phyloP scores from a whole-genome alignment of 2,113 vertebrate genomes.

The Psophia crepitans region DNA sequence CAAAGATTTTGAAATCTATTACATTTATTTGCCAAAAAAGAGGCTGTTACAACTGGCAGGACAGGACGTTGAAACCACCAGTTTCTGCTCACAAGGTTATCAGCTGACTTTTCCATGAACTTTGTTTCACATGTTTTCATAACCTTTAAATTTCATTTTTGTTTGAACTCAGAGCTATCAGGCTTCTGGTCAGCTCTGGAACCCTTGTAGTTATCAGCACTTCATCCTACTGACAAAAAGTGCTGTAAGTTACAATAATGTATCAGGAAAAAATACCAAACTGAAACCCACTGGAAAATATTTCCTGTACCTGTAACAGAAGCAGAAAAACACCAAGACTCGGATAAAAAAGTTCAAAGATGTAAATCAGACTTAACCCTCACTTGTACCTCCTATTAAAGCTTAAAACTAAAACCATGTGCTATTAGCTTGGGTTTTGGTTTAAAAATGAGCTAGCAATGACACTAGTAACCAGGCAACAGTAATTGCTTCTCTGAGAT shows the following conservation, averaged over 20 bases:
- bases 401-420: conserved; percentile 8
- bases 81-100: background rate
- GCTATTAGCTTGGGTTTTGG: conserved; percentile 31
- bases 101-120: background rate
- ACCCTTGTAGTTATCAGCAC: background rate
- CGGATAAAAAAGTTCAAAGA: background rate
- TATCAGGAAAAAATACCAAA: background rate
- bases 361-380: conserved; percentile 6
- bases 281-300: background rate
- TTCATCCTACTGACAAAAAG: background rate
- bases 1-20: background rate
- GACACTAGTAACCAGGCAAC: conserved; percentile 43
- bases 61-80: background rate
- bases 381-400: conserved; percentile 12
- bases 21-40: background rate
- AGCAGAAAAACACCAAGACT: background rate
- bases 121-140: background rate
- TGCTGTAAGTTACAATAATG: background rate
- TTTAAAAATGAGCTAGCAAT: conserved; percentile 38
- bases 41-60: background rate
- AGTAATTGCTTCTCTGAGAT: conserved; percentile 49
- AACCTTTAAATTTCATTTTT: background rate
- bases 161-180: background rate
- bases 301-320: background rate
- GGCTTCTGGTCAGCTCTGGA: background rate